Base-by-base conservation (phyloP, 2,888 invertebrate genomes). In the Apamea anceps region DNA sequence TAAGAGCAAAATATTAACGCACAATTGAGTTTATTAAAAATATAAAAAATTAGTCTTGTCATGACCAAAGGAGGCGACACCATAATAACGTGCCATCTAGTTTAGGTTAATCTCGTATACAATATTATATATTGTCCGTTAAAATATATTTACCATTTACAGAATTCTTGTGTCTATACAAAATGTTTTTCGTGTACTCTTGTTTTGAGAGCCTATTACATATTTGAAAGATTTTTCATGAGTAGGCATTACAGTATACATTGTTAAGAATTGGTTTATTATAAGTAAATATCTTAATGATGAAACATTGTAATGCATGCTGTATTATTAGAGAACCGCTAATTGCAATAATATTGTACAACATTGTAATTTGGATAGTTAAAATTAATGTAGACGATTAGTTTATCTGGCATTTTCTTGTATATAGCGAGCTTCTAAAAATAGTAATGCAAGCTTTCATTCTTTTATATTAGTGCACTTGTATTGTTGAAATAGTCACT, bases 61-160 rank as follows among this genome's bases (percentile, higher is more conserved):
- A 92, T 92, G 96, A 96, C 96, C 96, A 96, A 96, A 96, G 94
- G 96, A 94, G 96, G 96, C 97, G 96, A 96, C 97, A 96, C 96
- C 94, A 93, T 93, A 94, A 93, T 95, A 94, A 97, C 96, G 97
- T 97, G 97, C 97, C 97, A 97, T 97, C 97, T 97, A 97, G 97
- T 97, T 97, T 97, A 97, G 97, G 97, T 97, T 97, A 97, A 97
- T 96, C 96, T 96, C 96, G 96, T 97, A 97, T 97, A 97, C 97
- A 97, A 96, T 96, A 96, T 96, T 97, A 96, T 96, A 97, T 97
- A 97, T 97, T 97, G 97, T 97, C 97, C 96, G 97, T 97, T 97
- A 95, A 96, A 96, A 96, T 97, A 97, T 97, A 96, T 97, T 96
- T 97, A 97, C 96, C 97, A 96, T 97, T 96, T 97, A 97, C 97